Base-by-base conservation (phyloP, 1,140 invertebrate genomes). In the Drosophila nebulosa region DNA sequence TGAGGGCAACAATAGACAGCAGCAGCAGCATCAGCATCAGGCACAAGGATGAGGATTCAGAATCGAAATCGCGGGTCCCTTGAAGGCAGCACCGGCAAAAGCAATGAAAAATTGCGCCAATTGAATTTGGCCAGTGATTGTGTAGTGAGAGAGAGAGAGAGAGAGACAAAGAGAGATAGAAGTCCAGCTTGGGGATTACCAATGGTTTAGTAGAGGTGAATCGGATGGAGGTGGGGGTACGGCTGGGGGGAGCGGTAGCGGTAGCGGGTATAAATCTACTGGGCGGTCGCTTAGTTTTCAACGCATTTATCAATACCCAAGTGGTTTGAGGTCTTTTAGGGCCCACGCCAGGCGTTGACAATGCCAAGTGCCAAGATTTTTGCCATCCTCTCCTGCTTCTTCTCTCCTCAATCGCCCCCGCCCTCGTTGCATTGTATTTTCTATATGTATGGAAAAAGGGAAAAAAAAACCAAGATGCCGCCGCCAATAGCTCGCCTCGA, bases 231-330 rank as follows among this genome's bases (percentile, higher is more conserved):
- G 60, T 42, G 46, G 36, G 27, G 35, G 74, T 22, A 46, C n/a
- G 39, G 63, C 16, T 30, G 57, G 21, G 32, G 42, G 52, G 27
- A 24, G 57, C 62, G 64, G 69, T 69, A 21, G 16, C 39, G 39
- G 16, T 46, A 46, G 39, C 60, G 64, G 64, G 74, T 75, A 65
- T 64, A 76, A 85, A 80, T 85, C 81, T 79, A 86, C 81, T 85
- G 81, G 81, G 81, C 81, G 81, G 81, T 86, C 81, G 74, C 81
- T 86, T 88, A 86, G 78, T 88, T 81, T 86, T 86, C 81, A 88
- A 86, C 81, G 78, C 81, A 86, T 86, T 86, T 86, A 86, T 86
- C 83, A 86, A 86, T 86, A 81, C 83, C 78, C 81, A 86, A 86
- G 81, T 86, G 81, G 83, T 42, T 71, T 42, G 51, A 21, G 39